Conservation (phyloP, 92 coral and sea anemone species). For the Porites evermanni region DNA sequence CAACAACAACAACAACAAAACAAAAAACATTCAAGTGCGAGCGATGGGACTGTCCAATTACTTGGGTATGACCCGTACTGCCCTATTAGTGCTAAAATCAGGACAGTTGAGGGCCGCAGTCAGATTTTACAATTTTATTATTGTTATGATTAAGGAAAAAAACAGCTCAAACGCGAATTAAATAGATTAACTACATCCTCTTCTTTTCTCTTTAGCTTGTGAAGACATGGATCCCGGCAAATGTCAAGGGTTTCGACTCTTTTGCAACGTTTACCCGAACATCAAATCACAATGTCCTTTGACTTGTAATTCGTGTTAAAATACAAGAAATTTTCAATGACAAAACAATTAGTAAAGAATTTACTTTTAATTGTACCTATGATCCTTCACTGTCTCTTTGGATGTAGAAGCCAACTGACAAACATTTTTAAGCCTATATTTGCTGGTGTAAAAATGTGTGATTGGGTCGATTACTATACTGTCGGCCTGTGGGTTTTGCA, state of each 20-base stretch:
- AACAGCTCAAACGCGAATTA: background rate
- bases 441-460: too few species aligned
- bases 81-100: background rate
- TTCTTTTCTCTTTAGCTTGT: constrained; percentile 5
- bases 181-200: background rate
- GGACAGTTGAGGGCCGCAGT: background rate
- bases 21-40: too few species aligned
- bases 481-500: too few species aligned
- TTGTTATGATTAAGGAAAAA: background rate
- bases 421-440: too few species aligned
- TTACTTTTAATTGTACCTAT: background rate
- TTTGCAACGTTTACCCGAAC: constrained; percentile 2
- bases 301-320: constrained; percentile 23
- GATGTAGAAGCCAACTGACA: too few species aligned
- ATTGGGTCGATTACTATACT: too few species aligned
- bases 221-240: constrained; percentile 1
- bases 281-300: background rate
- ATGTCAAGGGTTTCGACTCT: constrained; percentile 6
- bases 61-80: background rate
- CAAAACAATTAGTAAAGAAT: background rate
- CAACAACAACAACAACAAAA: too few species aligned
- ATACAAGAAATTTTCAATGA: background rate
- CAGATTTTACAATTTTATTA: too few species aligned
- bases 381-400: background rate
- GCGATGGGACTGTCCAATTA: too few species aligned